phyloP scores from a whole-genome alignment of 2,113 vertebrate species.

The Neolamprologus caudopunctatus region DNA sequence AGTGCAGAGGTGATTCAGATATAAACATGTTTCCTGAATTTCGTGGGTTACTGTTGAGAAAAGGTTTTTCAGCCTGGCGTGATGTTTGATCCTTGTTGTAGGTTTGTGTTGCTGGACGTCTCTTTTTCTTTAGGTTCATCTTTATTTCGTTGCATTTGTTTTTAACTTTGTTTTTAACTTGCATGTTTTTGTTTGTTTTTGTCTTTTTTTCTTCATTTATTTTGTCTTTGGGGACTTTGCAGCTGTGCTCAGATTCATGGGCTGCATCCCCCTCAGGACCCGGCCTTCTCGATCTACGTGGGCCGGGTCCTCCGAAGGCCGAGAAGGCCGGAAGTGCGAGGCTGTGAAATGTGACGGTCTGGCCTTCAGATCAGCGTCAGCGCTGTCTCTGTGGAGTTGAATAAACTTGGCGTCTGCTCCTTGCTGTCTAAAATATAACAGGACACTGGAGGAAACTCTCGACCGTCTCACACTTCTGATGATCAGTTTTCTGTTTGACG shows the following conservation, averaged over 20 bases:
- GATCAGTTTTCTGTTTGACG: fast-evolving
- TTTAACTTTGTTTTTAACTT: not conserved
- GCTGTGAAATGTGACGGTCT: fast-evolving
- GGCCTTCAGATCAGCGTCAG: fast-evolving
- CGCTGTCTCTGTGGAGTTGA: fast-evolving
- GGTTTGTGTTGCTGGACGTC: not conserved
- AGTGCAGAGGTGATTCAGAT: not conserved
- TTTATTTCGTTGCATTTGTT: not conserved
- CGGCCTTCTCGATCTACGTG: fast-evolving
- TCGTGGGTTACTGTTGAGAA: not conserved
- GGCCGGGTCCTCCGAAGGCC: fast-evolving
- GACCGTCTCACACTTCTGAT: fast-evolving
- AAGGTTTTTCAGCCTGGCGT: not conserved
- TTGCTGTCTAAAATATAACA: no score
- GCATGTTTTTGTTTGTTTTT: not conserved
- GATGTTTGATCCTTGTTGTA: not conserved
- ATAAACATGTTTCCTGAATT: not conserved
- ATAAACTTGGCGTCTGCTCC: no score
- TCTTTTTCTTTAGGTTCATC: not conserved
- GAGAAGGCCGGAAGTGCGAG: not conserved
- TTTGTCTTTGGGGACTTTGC: not conserved
- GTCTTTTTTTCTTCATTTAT: not conserved
- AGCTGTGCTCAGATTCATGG: fast-evolving
- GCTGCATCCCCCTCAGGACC: fast-evolving
- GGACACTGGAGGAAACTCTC: not conserved